phyloP scores from a whole-genome alignment of 2,888 invertebrate species.

The Candidula unifasciata region DNA sequence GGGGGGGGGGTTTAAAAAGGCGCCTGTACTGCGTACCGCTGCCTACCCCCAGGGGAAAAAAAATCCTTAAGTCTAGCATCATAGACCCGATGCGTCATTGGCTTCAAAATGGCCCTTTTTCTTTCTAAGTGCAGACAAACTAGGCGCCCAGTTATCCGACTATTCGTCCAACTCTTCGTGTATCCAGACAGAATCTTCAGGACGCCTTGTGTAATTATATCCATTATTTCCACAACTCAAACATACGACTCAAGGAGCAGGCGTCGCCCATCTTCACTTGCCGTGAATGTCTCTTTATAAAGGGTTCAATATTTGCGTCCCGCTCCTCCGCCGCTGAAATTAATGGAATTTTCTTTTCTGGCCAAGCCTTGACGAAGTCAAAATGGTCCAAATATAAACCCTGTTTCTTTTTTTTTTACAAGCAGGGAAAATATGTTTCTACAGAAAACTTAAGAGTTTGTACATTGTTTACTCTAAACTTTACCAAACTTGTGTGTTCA shows the following conservation, averaged over 20 bases:
- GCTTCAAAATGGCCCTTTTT: no score
- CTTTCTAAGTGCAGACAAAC: no score
- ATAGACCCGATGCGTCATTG: no score
- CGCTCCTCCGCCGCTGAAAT: neutral
- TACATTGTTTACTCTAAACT: no score
- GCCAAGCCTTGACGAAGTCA: neutral
- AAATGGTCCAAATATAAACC: neutral
- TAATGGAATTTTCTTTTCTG: neutral
- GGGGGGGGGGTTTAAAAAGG: no score
- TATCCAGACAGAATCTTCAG: neutral
- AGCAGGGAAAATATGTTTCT: neutral
- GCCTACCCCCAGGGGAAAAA: no score
- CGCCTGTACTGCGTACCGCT: no score
- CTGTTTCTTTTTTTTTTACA: neutral
- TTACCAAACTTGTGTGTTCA: no score
- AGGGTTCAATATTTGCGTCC: neutral
- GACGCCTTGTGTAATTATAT: slow-evolving; percentile 15
- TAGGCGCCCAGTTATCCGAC: neutral
- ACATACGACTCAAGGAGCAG: neutral
- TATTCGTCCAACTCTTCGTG: neutral
- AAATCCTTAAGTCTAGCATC: no score
- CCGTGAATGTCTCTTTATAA: neutral
- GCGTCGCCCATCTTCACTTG: neutral
- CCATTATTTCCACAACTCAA: neutral
- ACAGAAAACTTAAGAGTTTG: no score